These are phyloP conservation scores for Proales similis DNA, from an alignment of 1,140 invertebrate genomes.

Conservation along the genomic window DNA sequence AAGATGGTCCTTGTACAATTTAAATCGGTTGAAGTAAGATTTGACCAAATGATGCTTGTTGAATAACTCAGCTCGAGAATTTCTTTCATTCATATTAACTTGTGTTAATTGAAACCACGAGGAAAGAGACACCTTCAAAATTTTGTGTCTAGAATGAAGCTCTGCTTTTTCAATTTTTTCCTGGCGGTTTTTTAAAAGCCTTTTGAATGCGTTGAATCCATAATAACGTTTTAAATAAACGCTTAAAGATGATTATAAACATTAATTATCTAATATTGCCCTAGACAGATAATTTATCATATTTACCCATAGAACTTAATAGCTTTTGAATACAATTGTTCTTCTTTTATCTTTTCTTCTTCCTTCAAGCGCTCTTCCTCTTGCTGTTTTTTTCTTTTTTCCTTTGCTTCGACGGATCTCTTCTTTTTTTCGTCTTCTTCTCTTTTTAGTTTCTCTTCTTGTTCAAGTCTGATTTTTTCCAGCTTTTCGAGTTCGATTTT, in stretches of 20 bases:
- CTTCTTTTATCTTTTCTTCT: constrained; percentile 8
- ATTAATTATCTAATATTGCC: neutral
- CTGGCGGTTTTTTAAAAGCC: constrained; percentile 41
- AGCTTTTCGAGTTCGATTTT: constrained; percentile 46
- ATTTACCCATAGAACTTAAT: constrained; percentile 20
- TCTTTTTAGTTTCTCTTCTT: constrained; percentile 42
- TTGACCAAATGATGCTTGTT: constrained; percentile 41
- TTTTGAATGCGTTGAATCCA: constrained; percentile 45
- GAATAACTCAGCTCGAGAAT: constrained; percentile 40
- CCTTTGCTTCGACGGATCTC: constrained; percentile 40
- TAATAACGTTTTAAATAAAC: constrained; percentile 44
- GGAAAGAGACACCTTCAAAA: neutral
- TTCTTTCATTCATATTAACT: constrained; percentile 15
- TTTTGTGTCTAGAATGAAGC: constrained; percentile 27
- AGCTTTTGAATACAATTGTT: constrained; percentile 23
- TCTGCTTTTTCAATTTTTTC: constrained; percentile 40
- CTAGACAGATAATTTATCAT: neutral
- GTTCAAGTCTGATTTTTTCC: constrained; percentile 42
- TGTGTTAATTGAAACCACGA: neutral
- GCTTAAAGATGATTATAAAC: constrained; percentile 40
- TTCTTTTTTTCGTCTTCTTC: constrained; percentile 47
- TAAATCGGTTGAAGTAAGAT: constrained; percentile 42
- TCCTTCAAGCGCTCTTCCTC: constrained; percentile 3
- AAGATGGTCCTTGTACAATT: constrained; percentile 43
- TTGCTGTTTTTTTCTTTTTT: constrained; percentile 6